These are phyloP conservation scores for Antedon mediterranea DNA, from an alignment of 53 echinoderm and acorn worm species.

Conservation along the genomic window DNA sequence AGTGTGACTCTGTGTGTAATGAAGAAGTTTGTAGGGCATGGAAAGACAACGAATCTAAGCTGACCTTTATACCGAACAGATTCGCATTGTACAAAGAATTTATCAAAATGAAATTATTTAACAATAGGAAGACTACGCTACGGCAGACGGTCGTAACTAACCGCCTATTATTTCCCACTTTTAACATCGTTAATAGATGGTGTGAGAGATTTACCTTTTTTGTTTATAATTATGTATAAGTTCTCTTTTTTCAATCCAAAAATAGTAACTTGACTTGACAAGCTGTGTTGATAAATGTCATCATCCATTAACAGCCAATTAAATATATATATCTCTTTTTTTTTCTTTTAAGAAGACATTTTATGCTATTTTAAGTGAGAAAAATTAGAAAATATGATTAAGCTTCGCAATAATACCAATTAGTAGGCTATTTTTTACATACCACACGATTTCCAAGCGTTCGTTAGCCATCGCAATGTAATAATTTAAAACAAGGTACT, in stretches of 20 bases:
- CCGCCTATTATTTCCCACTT: not conserved
- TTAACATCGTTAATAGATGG: not conserved
- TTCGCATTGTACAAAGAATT: not conserved
- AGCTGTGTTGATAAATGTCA: too few species aligned
- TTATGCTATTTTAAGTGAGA: too few species aligned
- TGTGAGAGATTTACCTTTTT: not conserved
- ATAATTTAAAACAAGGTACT: too few species aligned
- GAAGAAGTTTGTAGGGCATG: not conserved
- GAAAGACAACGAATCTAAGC: not conserved
- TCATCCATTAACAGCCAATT: too few species aligned
- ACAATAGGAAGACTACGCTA: not conserved
- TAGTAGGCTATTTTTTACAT: too few species aligned
- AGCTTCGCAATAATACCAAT: too few species aligned
- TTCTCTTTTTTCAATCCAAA: not conserved
- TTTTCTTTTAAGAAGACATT: too few species aligned
- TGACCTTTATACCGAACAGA: slow-evolving; percentile 1
- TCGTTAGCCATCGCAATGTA: too few species aligned
- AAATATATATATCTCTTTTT: too few species aligned
- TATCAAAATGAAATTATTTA: not conserved
- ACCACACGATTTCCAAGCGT: too few species aligned
- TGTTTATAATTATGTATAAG: not conserved
- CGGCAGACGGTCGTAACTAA: not conserved
- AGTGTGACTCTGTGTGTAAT: not conserved
- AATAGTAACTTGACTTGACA: too few species aligned
- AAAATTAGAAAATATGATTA: too few species aligned